Base-by-base conservation (phyloP, 2,113 vertebrate genomes). In the Saimiri boliviensis region DNA sequence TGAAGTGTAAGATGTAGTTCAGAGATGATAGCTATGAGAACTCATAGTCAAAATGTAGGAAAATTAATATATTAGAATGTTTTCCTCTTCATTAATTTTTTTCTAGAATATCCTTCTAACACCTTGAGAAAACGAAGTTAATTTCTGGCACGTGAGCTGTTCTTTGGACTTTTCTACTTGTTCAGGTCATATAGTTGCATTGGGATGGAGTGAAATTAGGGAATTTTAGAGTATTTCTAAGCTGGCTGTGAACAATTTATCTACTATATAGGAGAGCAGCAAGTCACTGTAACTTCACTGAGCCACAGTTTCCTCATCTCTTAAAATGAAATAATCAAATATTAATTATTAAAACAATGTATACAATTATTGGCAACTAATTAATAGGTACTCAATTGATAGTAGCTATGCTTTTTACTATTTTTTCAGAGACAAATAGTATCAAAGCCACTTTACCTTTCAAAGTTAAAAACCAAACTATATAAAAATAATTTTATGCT, bases 291-390 rank as follows among this genome's bases (percentile, higher is more conserved):
- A 25, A 66, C 47, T 80, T 80, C 86, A 81, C 11, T 54, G 49
- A 93, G 11, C 32, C 47, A 82, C 3, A 32, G 8, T 94, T 89
- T 86, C 21, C n/a, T 56, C 35, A 76, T 45, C 73, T 77, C 35
- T 47, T 93, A 45, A 92, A 56, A 82, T 70, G 32, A 88, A 70
- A 70, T 93, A 94, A 74, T 82, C 79, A 79, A 85, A 81, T 89
- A 60, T 68, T 32, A 45, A 47, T 80, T 94, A 82, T 80, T 84
- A 32, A 87, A 87, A 87, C 92, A 23, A 30, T 16, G 5, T 87
- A 45, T 80, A 40, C 68, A 25, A 25, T 84, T 96, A 40, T 70
- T 94, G 82, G 30, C 86, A 79, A 52, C 5, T 45, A 80, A 21
- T 66, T 60, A 80, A 21, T 66, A 79, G 5, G 5, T 63, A 77